A percentile compares a stretch with the other conserved stretches of the same genome.
These are phyloP conservation scores for Dipus sagitta DNA, from an alignment of 2,797 vertebrate species.

Conservation along the genomic window DNA sequence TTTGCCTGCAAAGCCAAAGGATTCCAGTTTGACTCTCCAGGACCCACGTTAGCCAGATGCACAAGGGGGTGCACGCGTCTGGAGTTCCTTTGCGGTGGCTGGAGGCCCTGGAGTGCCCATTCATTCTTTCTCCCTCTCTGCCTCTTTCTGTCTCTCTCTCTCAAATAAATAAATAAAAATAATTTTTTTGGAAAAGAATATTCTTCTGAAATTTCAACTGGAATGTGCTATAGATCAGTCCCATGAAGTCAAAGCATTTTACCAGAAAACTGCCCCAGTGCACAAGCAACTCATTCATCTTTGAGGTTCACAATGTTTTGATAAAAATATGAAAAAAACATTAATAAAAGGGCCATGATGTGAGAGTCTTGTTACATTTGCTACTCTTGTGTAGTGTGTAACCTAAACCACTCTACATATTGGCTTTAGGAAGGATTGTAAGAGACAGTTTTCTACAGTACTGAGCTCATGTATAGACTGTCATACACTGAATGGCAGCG, in stretches of 20 bases:
- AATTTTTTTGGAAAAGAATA: not conserved
- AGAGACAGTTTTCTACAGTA: not conserved
- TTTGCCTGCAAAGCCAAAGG: too few species aligned
- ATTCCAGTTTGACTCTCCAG: too few species aligned
- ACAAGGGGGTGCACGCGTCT: too few species aligned
- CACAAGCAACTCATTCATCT: not conserved
- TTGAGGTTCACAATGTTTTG: not conserved
- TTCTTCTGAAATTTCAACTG: not conserved
- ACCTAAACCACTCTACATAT: not conserved
- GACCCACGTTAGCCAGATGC: too few species aligned
- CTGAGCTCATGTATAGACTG: not conserved
- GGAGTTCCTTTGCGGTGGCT: too few species aligned
- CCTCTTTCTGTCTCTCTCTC: too few species aligned
- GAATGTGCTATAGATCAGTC: not conserved
- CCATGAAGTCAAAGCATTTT: conserved; percentile 29
- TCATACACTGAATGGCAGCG: not conserved
- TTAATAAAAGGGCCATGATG: not conserved
- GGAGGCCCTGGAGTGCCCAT: too few species aligned
- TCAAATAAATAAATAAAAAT: not conserved
- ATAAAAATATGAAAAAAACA: not conserved
- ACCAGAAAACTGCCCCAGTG: not conserved
- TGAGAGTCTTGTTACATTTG: not conserved
- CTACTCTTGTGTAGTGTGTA: not conserved
- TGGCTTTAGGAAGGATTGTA: not conserved
- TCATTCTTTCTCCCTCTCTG: too few species aligned